Conservation (phyloP, 1,140 invertebrate genomes). For the Drosophila chauvacae region DNA sequence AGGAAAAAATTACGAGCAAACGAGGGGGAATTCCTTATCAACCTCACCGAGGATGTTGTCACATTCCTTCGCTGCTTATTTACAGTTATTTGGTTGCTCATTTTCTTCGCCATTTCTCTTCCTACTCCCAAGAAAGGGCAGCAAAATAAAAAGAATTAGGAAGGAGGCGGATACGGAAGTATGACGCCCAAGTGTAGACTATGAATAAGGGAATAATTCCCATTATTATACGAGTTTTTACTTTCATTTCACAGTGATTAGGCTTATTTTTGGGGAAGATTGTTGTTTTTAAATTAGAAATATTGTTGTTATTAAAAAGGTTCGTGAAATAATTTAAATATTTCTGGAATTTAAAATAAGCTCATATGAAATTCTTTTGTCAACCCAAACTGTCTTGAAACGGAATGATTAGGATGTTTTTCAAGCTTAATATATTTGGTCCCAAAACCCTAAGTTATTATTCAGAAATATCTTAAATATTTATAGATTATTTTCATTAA, state of each 20-base stretch:
- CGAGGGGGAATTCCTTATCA: slow-evolving; percentile 45
- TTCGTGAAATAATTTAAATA: not conserved
- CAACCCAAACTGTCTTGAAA: not conserved
- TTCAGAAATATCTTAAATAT: not conserved
- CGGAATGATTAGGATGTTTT: not conserved
- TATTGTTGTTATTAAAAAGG: not conserved
- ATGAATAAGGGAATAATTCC: slow-evolving; percentile 49
- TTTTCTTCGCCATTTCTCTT: slow-evolving; percentile 39
- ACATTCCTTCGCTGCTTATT: slow-evolving; percentile 71
- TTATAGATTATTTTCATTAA: too few relatives aligned
- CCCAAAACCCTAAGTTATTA: too few relatives aligned
- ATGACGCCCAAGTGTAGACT: slow-evolving; percentile 33
- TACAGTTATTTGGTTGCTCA: slow-evolving; percentile 75
- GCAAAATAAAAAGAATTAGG: not conserved
- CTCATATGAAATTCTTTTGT: not conserved
- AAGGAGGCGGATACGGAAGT: slow-evolving; percentile 23
- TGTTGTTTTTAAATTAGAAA: not conserved
- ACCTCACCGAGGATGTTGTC: slow-evolving; percentile 45
- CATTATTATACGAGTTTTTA: slow-evolving; percentile 53
- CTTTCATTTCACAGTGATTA: slow-evolving; percentile 27
- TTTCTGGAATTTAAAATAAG: not conserved
- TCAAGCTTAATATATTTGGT: not conserved
- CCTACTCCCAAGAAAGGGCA: slow-evolving; percentile 8
- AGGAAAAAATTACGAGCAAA: slow-evolving; percentile 16
- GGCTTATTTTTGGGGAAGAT: not conserved